phyloP scores from a whole-genome alignment of 2,888 invertebrate genomes.

The Falcaria lacertinaria region DNA sequence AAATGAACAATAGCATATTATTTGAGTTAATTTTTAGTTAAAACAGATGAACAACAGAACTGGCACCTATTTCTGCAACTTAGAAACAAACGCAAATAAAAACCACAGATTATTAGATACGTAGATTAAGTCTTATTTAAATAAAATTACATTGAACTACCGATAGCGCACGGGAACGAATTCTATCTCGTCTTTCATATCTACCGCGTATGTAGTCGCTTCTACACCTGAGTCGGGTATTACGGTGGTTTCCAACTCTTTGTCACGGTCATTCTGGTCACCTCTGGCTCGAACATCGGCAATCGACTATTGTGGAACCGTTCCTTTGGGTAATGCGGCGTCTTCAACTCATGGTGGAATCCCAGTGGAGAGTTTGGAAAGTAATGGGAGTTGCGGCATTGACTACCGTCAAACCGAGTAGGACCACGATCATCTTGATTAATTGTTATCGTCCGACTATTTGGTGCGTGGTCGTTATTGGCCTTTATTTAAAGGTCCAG shows the following conservation, averaged over 20 bases:
- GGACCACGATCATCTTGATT: constrained; percentile 37
- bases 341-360: constrained; percentile 7
- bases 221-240: constrained; percentile 36
- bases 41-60: no score
- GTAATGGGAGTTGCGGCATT: constrained; percentile 44
- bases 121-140: neutral
- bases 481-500: constrained; percentile 35
- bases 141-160: constrained; percentile 10
- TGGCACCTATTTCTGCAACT: no score
- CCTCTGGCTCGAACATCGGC: constrained; percentile 40
- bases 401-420: constrained; percentile 39
- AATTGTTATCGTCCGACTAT: constrained; percentile 8
- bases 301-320: constrained; percentile 53
- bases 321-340: constrained; percentile 27
- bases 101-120: neutral
- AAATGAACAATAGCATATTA: no score
- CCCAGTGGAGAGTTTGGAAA: constrained; percentile 7
- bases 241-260: constrained; percentile 40
- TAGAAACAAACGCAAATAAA: neutral
- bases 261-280: constrained; percentile 19
- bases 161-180: constrained; percentile 52
- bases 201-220: constrained; percentile 62
- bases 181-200: constrained; percentile 54
- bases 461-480: constrained; percentile 12
- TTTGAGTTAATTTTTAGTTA: no score